Evolutionary conservation across 2,113 vertebrate genomes (phyloP).

Genomic region (Lagopus leucura): DNA sequence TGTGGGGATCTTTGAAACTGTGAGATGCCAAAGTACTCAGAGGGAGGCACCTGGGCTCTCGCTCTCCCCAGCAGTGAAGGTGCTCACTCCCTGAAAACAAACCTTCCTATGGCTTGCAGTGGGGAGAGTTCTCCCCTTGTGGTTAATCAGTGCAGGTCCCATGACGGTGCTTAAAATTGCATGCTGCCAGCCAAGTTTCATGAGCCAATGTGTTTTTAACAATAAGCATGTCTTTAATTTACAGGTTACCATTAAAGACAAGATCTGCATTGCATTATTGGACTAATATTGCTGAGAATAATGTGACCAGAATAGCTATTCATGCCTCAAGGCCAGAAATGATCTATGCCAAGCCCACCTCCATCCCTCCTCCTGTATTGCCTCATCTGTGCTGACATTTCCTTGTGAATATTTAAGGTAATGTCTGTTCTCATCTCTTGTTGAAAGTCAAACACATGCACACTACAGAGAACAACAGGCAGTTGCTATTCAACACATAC

Average conservation of each 20-base stretch:
- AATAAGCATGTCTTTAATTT: not conserved
- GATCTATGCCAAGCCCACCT: constrained; percentile 24
- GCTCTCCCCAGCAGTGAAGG: not conserved
- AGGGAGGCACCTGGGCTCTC: not conserved
- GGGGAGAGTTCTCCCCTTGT: not conserved
- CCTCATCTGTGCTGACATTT: constrained; percentile 56
- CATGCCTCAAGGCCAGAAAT: constrained; percentile 2
- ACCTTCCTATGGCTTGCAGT: not conserved
- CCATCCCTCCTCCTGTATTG: not conserved
- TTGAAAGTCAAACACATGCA: constrained; percentile 37
- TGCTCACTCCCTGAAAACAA: not conserved
- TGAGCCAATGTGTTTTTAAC: not conserved
- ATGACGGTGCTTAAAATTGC: not conserved
- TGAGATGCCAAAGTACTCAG: not conserved
- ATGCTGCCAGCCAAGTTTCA: not conserved
- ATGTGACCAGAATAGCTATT: constrained; percentile 39
- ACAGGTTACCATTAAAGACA: not conserved
- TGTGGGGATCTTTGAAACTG: not conserved
- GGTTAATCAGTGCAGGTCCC: not conserved
- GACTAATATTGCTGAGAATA: constrained; percentile 30
- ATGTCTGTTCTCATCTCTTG: constrained; percentile 42
- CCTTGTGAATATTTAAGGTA: constrained; percentile 68
- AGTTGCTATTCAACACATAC: not conserved
- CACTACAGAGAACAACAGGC: not conserved
- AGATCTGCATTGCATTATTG: constrained; percentile 13